A percentile compares a stretch with the other conserved stretches of the same genome.
Conservation (phyloP, 2,888 invertebrate genomes). For the Trissoscelio sp. region DNA sequence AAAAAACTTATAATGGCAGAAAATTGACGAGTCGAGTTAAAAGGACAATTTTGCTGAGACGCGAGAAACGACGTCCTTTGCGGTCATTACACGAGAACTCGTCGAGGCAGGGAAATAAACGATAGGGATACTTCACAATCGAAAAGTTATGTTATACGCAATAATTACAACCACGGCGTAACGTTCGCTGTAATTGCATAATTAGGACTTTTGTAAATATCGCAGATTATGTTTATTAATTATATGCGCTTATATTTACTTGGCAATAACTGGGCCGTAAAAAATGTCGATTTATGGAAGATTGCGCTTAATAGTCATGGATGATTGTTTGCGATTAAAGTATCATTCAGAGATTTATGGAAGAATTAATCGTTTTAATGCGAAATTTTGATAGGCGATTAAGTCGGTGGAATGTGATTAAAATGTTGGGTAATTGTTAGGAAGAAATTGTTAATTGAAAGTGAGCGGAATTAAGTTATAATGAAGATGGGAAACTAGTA, state of each 20-base stretch:
- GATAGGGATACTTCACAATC: constrained; percentile 15
- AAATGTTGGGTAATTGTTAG: constrained; percentile 32
- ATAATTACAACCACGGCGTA: constrained; percentile 29
- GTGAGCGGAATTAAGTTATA: constrained; percentile 21
- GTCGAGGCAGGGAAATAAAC: constrained; percentile 43
- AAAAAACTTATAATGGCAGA: constrained; percentile 10
- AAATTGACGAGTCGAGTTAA: constrained; percentile 23
- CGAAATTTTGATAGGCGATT: constrained; percentile 33
- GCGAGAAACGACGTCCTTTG: constrained; percentile 13
- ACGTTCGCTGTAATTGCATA: constrained; percentile 27
- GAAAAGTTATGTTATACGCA: constrained; percentile 22
- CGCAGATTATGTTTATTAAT: constrained; percentile 45
- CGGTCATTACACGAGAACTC: constrained; percentile 27
- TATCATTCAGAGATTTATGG: constrained; percentile 28
- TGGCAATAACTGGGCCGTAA: constrained; percentile 13
- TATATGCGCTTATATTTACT: constrained; percentile 8
- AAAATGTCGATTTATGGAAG: constrained; percentile 17
- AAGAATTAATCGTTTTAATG: constrained; percentile 25
- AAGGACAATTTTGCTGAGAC: constrained; percentile 1
- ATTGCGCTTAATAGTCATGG: background rate
- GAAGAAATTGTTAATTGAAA: constrained; percentile 39
- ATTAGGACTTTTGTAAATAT: constrained; percentile 41
- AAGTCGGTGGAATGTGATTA: constrained; percentile 25
- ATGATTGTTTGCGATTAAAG: constrained; percentile 32
- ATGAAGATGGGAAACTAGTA: background rate